These are phyloP conservation scores for Pterobdella sp. DNA, from an alignment of 2,888 invertebrate genomes.

Conservation along the genomic window DNA sequence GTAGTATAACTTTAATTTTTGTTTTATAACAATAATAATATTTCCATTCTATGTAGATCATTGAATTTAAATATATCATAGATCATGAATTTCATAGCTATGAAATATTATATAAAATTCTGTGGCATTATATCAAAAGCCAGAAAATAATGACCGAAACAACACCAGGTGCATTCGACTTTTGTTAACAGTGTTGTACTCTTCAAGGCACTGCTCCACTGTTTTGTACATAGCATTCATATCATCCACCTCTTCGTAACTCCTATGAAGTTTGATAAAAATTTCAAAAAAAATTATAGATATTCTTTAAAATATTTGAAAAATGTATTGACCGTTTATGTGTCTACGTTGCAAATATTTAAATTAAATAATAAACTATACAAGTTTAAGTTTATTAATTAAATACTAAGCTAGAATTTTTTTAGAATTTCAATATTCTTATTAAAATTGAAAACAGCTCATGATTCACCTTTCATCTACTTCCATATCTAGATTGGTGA, in stretches of 20 bases:
- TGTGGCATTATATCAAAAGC: no score
- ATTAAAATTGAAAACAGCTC: slow-evolving; percentile 32
- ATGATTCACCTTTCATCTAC: slow-evolving; percentile 42
- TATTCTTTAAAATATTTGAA: no score
- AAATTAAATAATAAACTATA: no score
- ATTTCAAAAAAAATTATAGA: no score
- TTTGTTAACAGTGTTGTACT: slow-evolving; percentile 72
- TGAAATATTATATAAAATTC: no score
- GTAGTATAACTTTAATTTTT: no score
- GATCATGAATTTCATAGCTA: neutral
- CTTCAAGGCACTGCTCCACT: slow-evolving; percentile 60
- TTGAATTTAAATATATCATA: neutral
- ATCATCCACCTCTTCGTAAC: slow-evolving; percentile 73
- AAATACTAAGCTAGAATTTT: no score
- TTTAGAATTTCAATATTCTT: slow-evolving; percentile 66
- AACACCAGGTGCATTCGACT: slow-evolving; percentile 73
- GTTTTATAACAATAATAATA: neutral
- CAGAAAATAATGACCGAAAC: slow-evolving; percentile 55
- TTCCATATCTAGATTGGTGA: slow-evolving; percentile 55
- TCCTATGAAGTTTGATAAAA: slow-evolving; percentile 39
- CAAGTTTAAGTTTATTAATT: no score
- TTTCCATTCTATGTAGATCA: neutral
- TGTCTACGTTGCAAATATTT: no score
- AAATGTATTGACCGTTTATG: no score
- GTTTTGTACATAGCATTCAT: slow-evolving; percentile 64